Conservation (phyloP, 2,113 vertebrate species). For the Capreolus pygargus region DNA sequence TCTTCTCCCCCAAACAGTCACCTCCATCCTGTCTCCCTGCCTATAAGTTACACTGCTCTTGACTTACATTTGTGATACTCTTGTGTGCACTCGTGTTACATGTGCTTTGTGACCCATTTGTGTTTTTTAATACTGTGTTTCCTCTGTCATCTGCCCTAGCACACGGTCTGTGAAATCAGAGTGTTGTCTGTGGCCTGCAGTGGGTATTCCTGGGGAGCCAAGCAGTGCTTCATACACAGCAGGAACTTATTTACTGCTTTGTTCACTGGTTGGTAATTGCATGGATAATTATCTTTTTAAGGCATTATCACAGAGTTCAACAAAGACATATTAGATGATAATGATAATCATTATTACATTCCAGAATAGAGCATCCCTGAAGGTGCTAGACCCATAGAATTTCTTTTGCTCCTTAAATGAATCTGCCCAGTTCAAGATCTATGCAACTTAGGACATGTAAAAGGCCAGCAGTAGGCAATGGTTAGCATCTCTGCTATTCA, state of each 20-base stretch:
- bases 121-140: background rate
- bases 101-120: background rate
- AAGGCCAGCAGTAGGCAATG: background rate
- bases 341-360: background rate
- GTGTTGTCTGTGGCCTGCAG: background rate
- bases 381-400: background rate
- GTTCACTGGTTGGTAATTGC: background rate
- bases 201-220: background rate
- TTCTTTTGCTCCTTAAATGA: background rate
- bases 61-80: background rate
- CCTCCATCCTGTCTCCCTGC: background rate
- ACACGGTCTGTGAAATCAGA: background rate
- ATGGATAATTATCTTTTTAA: background rate
- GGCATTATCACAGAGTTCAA: background rate
- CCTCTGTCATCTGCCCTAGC: background rate
- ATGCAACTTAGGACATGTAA: background rate
- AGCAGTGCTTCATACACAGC: background rate
- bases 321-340: background rate
- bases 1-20: background rate
- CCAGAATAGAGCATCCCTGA: background rate
- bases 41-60: background rate
- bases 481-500: background rate
- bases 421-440: background rate
- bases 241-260: background rate
- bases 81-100: background rate